Conservation (phyloP, 1,140 invertebrate genomes). For the Druon quercuslanigerum region DNA sequence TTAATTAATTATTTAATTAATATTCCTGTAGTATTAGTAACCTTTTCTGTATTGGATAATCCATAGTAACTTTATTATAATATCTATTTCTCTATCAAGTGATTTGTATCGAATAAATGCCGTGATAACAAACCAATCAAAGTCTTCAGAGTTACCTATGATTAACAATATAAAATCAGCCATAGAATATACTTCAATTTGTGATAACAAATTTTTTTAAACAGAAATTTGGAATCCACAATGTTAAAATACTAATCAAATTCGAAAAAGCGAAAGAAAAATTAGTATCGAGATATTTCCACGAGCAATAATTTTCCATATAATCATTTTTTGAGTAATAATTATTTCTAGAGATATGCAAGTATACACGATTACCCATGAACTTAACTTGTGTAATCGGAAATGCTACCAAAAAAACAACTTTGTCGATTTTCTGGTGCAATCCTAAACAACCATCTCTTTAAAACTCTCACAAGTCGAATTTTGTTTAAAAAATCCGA, state of each 20-base stretch:
- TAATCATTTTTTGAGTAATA: background rate
- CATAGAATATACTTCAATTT: background rate
- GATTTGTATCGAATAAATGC: constrained; percentile 2
- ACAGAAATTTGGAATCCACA: background rate
- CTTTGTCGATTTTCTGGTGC: background rate
- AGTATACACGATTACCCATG: background rate
- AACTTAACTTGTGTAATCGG: background rate
- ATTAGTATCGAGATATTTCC: constrained; percentile 20
- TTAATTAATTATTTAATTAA: constrained; percentile 11
- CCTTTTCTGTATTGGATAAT: constrained; percentile 33
- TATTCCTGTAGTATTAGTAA: constrained; percentile 11
- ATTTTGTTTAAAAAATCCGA: background rate
- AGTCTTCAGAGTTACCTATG: too few species aligned
- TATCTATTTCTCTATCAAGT: constrained; percentile 23
- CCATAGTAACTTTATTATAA: constrained; percentile 45
- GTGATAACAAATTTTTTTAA: background rate
- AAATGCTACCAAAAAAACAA: background rate
- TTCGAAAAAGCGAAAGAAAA: constrained; percentile 6
- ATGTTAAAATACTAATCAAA: background rate
- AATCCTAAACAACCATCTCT: constrained; percentile 6
- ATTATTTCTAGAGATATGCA: constrained; percentile 28
- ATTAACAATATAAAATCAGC: background rate
- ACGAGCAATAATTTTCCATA: constrained; percentile 31
- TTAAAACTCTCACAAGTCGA: background rate
- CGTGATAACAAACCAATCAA: background rate